Evolutionary conservation across 2,113 vertebrate genomes (phyloP).

Genomic region (Rhadina sibilatrix): DNA sequence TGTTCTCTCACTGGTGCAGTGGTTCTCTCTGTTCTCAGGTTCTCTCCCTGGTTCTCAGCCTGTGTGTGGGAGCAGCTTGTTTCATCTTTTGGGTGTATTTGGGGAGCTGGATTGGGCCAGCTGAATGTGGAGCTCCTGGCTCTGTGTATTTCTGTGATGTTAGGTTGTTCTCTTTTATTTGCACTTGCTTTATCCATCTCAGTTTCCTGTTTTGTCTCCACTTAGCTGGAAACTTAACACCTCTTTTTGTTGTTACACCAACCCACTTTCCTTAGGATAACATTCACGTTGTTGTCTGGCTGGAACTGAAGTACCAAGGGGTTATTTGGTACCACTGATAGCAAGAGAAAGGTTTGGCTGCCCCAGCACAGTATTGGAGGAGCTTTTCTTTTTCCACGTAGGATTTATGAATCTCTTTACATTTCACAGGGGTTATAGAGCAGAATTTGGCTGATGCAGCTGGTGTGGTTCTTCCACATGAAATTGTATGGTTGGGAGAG

Average conservation of each 20-base stretch:
- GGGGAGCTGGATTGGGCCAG: neutral
- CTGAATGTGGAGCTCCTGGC: neutral
- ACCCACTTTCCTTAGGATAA: fast-evolving
- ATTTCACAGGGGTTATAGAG: neutral
- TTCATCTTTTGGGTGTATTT: neutral
- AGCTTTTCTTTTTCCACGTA: fast-evolving
- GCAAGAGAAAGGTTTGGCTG: neutral
- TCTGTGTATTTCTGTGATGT: neutral
- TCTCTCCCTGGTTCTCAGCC: fast-evolving
- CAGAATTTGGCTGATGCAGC: neutral
- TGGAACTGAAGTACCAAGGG: neutral
- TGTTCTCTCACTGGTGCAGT: neutral
- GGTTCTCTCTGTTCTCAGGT: neutral
- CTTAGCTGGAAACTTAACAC: neutral
- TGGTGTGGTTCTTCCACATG: neutral
- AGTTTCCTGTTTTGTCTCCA: neutral
- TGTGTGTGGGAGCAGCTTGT: neutral
- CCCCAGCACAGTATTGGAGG: neutral
- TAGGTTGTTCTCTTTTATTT: neutral
- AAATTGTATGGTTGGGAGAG: neutral
- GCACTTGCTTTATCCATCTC: fast-evolving
- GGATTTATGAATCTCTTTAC: neutral
- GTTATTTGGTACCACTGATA: fast-evolving
- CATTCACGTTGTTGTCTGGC: fast-evolving
- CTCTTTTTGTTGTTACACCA: neutral